These are phyloP conservation scores for Orchesella flavescens DNA, from an alignment of 2,888 invertebrate species.

Conservation along the genomic window DNA sequence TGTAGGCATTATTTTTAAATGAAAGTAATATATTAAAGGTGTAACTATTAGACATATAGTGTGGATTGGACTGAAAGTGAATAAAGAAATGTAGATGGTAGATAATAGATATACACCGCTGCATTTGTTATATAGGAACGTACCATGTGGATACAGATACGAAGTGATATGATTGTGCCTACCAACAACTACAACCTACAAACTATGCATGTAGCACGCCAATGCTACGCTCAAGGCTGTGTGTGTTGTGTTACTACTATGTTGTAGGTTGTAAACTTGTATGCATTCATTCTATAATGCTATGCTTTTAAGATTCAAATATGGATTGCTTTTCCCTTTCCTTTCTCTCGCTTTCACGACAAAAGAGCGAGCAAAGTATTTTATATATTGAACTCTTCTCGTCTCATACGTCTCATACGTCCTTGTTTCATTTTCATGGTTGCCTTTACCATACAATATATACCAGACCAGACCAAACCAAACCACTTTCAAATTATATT, in stretches of 20 bases:
- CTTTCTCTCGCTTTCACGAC: neutral
- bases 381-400: too few relatives aligned
- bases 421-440: neutral
- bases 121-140: neutral
- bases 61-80: too few relatives aligned
- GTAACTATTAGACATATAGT: neutral
- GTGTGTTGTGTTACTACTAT: neutral
- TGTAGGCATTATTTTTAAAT: neutral
- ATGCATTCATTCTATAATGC: neutral
- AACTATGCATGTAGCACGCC: too few relatives aligned
- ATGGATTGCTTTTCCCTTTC: slow-evolving; percentile 10
- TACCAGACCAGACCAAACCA: too few relatives aligned
- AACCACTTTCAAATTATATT: too few relatives aligned
- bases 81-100: too few relatives aligned
- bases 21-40: neutral
- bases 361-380: too few relatives aligned
- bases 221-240: slow-evolving; percentile 15
- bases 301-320: slow-evolving; percentile 15
- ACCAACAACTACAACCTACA: too few relatives aligned
- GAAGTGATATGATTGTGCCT: neutral
- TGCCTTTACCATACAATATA: too few relatives aligned
- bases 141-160: slow-evolving; percentile 24
- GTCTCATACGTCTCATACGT: too few relatives aligned
- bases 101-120: too few relatives aligned
- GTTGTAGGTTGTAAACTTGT: neutral